These are phyloP conservation scores for Cochlearius cochlearius DNA, from an alignment of 2,113 vertebrate species.

Conservation along the genomic window DNA sequence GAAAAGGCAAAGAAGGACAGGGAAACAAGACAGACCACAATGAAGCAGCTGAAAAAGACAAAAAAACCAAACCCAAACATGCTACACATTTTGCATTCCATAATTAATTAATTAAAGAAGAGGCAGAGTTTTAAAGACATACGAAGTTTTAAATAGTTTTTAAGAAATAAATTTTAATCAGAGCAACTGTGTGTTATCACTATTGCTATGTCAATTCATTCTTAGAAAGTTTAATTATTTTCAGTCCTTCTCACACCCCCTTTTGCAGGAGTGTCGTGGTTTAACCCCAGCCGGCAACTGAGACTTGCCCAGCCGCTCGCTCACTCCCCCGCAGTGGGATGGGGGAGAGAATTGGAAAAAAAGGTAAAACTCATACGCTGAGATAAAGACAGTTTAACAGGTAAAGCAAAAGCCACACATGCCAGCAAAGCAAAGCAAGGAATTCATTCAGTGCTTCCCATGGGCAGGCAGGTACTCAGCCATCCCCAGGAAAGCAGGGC, in stretches of 20 bases:
- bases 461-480: no score
- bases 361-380: no score
- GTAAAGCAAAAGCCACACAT: no score
- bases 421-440: no score
- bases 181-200: neutral
- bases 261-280: neutral
- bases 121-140: neutral
- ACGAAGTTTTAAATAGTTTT: neutral
- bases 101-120: neutral
- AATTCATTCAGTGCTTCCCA: no score
- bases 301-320: no score
- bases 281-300: no score
- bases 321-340: no score
- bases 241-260: neutral
- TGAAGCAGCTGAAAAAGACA: neutral
- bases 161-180: neutral
- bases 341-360: no score
- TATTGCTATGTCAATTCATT: neutral
- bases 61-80: neutral
- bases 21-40: neutral
- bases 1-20: neutral
- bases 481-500: no score
- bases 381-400: no score
- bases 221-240: neutral
- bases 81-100: neutral